Evolutionary conservation across 2,113 vertebrate species (phyloP).

Genomic region (Trematocara zebra): DNA sequence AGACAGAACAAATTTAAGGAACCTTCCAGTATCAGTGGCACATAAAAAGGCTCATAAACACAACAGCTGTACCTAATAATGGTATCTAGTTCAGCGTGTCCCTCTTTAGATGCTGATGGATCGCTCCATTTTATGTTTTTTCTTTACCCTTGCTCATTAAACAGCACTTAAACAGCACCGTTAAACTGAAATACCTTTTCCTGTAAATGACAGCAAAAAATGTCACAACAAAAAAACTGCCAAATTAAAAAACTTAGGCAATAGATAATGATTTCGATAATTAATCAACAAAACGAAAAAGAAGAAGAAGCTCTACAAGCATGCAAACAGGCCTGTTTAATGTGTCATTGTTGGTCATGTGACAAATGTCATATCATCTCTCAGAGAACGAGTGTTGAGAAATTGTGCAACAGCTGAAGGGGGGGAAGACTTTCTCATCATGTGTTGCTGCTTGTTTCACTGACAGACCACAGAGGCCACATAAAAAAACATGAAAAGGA

Average conservation of each 20-base stretch:
- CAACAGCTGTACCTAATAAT: conserved; percentile 26
- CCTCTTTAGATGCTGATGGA: not conserved
- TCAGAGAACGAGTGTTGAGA: not conserved
- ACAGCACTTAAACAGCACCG: not conserved
- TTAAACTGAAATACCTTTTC: not conserved
- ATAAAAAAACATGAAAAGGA: not conserved
- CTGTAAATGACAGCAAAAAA: not conserved
- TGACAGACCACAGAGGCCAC: not conserved
- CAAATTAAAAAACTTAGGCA: not conserved
- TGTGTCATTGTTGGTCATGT: not conserved
- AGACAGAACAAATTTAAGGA: not conserved
- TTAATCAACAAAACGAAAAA: not conserved
- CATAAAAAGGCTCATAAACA: conserved; percentile 27
- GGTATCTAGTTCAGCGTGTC: conserved; percentile 8
- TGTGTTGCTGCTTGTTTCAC: not conserved
- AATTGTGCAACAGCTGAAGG: not conserved
- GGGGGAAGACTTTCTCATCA: not conserved
- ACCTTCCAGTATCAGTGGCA: not conserved
- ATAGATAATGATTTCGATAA: fast-evolving
- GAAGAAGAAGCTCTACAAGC: not conserved
- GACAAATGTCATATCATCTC: not conserved
- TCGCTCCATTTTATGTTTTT: not conserved
- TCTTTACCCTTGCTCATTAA: not conserved
- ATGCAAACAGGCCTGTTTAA: not conserved
- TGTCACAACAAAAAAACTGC: not conserved